Evolutionary conservation across 2,888 invertebrate genomes (phyloP).

Genomic region (Aleiodes leptofemur): DNA sequence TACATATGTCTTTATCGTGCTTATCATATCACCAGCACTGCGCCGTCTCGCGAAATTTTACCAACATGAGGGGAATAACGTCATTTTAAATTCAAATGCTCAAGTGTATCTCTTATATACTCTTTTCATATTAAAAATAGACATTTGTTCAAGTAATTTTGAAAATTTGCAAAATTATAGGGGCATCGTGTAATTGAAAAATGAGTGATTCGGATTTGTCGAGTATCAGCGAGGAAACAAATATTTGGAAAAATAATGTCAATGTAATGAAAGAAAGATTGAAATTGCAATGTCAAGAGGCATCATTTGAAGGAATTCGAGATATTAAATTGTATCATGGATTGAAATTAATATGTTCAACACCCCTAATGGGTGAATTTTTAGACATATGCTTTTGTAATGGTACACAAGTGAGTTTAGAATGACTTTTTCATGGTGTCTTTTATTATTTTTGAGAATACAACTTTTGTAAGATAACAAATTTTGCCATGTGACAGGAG

Average conservation of each 20-base stretch:
- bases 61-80: no score
- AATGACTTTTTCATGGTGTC: conserved; percentile 3
- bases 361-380: conserved; percentile 51
- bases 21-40: no score
- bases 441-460: not conserved
- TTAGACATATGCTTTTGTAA: conserved; percentile 58
- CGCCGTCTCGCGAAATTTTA: no score
- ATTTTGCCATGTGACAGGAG: conserved; percentile 53
- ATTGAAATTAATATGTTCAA: conserved; percentile 54
- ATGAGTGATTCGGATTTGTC: conserved; percentile 27
- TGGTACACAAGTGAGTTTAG: conserved; percentile 53
- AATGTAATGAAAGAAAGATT: conserved; percentile 53
- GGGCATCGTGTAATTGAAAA: not conserved
- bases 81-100: no score
- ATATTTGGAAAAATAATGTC: conserved; percentile 46
- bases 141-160: no score
- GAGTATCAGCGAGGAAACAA: conserved; percentile 34
- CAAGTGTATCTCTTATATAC: no score
- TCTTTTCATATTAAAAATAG: no score
- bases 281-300: conserved; percentile 49
- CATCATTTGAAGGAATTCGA: conserved; percentile 54
- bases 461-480: conserved; percentile 2
- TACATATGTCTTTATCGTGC: no score
- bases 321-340: conserved; percentile 60
- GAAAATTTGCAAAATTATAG: no score